These are phyloP conservation scores for Tridacna gigas DNA, from an alignment of 2,888 invertebrate species.

Conservation along the genomic window DNA sequence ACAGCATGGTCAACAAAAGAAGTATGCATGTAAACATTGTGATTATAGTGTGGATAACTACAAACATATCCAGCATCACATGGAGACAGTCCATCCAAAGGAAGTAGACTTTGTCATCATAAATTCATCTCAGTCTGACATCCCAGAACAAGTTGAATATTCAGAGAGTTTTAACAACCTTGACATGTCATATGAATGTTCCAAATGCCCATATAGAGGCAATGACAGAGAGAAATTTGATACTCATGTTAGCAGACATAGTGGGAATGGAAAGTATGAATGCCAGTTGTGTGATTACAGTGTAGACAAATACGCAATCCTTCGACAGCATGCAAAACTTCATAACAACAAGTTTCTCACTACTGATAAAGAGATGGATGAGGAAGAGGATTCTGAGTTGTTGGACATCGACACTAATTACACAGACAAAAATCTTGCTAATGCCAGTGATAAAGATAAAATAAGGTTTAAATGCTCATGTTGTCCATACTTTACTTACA, in stretches of 20 bases:
- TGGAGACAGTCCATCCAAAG: conserved; percentile 70
- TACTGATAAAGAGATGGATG: conserved; percentile 10
- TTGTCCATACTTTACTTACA: conserved; percentile 75
- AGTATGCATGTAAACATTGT: conserved; percentile 77
- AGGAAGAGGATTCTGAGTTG: conserved; percentile 34
- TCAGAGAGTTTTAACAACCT: conserved; percentile 48
- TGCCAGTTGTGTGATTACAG: conserved; percentile 76
- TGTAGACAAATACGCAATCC: conserved; percentile 67
- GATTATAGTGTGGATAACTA: conserved; percentile 78
- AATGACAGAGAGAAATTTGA: conserved; percentile 58
- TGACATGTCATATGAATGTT: conserved; percentile 49
- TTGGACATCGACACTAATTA: neutral
- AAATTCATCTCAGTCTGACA: conserved; percentile 38
- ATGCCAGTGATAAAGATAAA: conserved; percentile 33
- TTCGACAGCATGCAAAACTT: conserved; percentile 72
- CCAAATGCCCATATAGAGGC: conserved; percentile 70
- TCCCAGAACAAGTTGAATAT: conserved; percentile 41
- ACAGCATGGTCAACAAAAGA: conserved; percentile 73
- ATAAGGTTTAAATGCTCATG: conserved; percentile 73
- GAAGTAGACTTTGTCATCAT: conserved; percentile 62
- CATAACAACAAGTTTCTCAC: conserved; percentile 52
- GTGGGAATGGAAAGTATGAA: conserved; percentile 62
- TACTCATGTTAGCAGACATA: conserved; percentile 62
- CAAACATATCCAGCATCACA: conserved; percentile 73
- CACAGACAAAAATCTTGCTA: conserved; percentile 29